Percentiles rank a stretch among this genome's conserved stretches.
Conservation (phyloP, 2,888 invertebrate species). For the Diogma glabrata region DNA sequence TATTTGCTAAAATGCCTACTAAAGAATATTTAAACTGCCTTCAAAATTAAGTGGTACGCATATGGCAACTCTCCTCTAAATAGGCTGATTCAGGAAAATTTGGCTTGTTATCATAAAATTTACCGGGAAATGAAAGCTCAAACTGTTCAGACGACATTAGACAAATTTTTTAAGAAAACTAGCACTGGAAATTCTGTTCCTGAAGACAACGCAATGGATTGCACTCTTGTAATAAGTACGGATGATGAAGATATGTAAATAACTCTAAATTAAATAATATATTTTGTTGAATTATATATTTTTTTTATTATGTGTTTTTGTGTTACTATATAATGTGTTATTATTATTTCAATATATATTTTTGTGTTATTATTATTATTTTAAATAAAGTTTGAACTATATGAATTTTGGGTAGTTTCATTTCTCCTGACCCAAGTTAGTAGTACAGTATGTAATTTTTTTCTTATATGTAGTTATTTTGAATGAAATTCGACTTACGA, state of each 20-base stretch:
- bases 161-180: constrained; percentile 4
- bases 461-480: too few species aligned
- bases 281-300: constrained; percentile 6
- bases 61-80: constrained; percentile 1
- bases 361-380: constrained; percentile 8
- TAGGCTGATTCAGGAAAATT: constrained; percentile 7
- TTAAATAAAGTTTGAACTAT: too few species aligned
- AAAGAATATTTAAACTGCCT: too few species aligned
- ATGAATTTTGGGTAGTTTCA: too few species aligned
- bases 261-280: too few species aligned
- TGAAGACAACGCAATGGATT: constrained; percentile 5
- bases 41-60: too few species aligned
- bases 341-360: constrained; percentile 6
- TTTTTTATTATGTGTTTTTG: constrained; percentile 5
- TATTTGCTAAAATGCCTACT: too few species aligned
- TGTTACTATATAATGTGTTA: constrained; percentile 2
- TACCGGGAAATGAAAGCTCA: constrained; percentile 7
- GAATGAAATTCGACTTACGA: too few species aligned
- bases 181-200: constrained; percentile 3
- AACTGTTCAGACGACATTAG: background rate
- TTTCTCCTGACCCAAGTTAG: too few species aligned
- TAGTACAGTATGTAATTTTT: too few species aligned
- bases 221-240: constrained; percentile 6
- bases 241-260: constrained; percentile 5
- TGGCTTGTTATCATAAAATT: constrained; percentile 7